phyloP scores from a whole-genome alignment of 2,888 invertebrate genomes.

The Arrhopalites spinosus region DNA sequence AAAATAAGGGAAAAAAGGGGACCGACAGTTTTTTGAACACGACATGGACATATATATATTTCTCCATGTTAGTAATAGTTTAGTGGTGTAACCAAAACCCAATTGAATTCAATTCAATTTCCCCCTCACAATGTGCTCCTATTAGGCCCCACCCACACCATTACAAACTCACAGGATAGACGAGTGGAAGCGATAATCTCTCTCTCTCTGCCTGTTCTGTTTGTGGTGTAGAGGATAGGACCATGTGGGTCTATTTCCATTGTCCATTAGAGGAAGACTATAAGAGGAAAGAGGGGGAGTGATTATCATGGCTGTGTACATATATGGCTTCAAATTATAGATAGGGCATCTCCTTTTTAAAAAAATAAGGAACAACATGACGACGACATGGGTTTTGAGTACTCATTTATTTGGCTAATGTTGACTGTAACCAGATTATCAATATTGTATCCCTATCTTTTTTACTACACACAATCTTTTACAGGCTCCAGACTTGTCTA shows the following conservation, averaged over 20 bases:
- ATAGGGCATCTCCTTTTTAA: background rate
- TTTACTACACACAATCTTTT: background rate
- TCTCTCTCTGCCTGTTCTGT: background rate
- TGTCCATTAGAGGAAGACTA: slow-evolving; percentile 21
- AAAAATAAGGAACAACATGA: too few species aligned
- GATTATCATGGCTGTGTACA: background rate
- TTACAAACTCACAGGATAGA: background rate
- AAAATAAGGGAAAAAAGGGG: background rate
- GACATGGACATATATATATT: slow-evolving; percentile 2
- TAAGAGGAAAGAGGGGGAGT: background rate
- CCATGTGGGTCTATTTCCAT: background rate
- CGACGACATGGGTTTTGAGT: too few species aligned
- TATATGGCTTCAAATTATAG: background rate
- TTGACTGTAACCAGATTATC: background rate
- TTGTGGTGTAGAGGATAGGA: background rate
- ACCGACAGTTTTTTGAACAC: slow-evolving; percentile 3
- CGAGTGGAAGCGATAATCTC: background rate
- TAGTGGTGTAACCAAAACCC: slow-evolving; percentile 3
- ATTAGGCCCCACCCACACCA: slow-evolving; percentile 18
- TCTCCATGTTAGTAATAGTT: background rate
- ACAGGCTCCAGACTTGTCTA: too few species aligned
- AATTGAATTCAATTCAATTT: slow-evolving; percentile 22
- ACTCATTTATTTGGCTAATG: slow-evolving; percentile 10
- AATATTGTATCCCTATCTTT: background rate
- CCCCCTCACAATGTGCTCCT: slow-evolving; percentile 12